Evolutionary conservation across 2,888 invertebrate species (phyloP).

Genomic region (Adineta ricciae): DNA sequence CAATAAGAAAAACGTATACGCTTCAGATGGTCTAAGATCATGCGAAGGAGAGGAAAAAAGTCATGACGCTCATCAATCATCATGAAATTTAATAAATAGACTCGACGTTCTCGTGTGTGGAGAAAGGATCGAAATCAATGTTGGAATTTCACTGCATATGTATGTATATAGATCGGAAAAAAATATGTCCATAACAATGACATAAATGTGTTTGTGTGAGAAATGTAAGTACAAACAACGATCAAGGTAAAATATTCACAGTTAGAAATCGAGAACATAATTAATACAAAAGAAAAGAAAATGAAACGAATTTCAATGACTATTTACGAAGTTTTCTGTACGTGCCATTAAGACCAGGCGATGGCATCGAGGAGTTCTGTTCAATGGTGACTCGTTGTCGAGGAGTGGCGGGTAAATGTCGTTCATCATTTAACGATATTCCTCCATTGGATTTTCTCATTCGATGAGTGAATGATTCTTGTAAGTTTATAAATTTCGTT

Average conservation of each 20-base stretch:
- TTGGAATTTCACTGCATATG: neutral
- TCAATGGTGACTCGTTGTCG: neutral
- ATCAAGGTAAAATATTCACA: neutral
- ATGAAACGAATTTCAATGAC: neutral
- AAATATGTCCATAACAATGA: neutral
- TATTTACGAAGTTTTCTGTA: neutral
- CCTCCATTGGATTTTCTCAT: neutral
- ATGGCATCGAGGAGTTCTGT: neutral
- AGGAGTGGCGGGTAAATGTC: neutral
- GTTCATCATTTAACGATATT: neutral
- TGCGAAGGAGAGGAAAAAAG: too few relatives aligned
- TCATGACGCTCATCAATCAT: neutral
- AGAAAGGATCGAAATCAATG: neutral
- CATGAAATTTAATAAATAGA: neutral
- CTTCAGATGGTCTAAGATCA: too few relatives aligned
- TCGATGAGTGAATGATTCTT: neutral
- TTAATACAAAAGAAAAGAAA: neutral
- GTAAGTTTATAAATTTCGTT: neutral
- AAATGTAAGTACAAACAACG: neutral
- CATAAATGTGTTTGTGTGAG: neutral
- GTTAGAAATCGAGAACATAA: neutral
- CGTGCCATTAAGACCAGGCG: neutral
- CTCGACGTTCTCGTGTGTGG: neutral
- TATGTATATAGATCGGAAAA: neutral
- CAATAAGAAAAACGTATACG: too few relatives aligned